Evolutionary conservation across 2,888 invertebrate genomes (phyloP).

Genomic region (Mythimna ferrago): DNA sequence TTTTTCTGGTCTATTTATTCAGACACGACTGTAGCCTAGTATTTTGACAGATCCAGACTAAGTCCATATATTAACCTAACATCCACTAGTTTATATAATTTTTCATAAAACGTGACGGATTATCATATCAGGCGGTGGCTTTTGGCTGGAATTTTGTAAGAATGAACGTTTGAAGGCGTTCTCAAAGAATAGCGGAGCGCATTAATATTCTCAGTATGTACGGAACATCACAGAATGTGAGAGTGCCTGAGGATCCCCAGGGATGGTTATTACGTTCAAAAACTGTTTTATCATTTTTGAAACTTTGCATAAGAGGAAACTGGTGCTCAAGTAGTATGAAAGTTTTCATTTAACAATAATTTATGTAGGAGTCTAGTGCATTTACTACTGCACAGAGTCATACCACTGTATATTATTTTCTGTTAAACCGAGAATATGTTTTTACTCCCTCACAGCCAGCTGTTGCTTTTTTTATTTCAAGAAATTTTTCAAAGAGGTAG

Average conservation of each 20-base stretch:
- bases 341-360: slow-evolving; percentile 12
- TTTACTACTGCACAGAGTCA: not conserved
- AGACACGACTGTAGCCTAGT: slow-evolving; percentile 7
- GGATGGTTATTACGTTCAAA: slow-evolving; percentile 76
- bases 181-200: slow-evolving; percentile 58
- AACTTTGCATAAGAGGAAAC: slow-evolving; percentile 33
- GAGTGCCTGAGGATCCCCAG: slow-evolving; percentile 60
- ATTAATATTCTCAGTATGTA: slow-evolving; percentile 74
- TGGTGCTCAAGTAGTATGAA: slow-evolving; percentile 18
- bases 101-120: slow-evolving; percentile 52
- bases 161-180: slow-evolving; percentile 54
- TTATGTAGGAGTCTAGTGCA: slow-evolving; percentile 15
- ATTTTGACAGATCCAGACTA: slow-evolving; percentile 18
- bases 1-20: slow-evolving; percentile 23
- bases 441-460: not conserved
- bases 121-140: slow-evolving; percentile 53
- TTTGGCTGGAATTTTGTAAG: slow-evolving; percentile 54
- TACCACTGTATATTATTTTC: not conserved
- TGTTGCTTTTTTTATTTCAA: not conserved
- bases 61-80: slow-evolving; percentile 33
- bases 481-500: no score
- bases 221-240: slow-evolving; percentile 74
- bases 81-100: slow-evolving; percentile 41
- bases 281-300: slow-evolving; percentile 64
- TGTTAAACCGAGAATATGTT: not conserved